phyloP scores from a whole-genome alignment of 2,888 invertebrate species.

The Zygaena filipendulae region DNA sequence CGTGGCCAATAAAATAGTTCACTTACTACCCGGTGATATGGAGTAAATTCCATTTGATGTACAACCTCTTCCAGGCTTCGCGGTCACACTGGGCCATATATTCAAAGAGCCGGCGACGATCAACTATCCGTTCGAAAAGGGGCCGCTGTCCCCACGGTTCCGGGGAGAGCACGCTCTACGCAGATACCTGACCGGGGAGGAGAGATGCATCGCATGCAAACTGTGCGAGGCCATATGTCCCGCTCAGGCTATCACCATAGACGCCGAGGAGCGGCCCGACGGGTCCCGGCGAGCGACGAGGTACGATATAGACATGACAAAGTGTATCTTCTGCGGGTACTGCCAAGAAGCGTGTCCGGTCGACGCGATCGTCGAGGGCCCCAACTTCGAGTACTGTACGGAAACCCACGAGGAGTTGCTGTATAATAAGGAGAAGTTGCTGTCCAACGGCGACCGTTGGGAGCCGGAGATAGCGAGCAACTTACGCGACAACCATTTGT shows the following conservation, averaged over 20 bases:
- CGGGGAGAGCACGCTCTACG: slow-evolving; percentile 98
- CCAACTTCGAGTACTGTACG: slow-evolving; percentile 98
- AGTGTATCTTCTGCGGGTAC: slow-evolving; percentile 99
- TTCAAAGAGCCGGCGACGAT: slow-evolving; percentile 93
- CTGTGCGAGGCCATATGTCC: slow-evolving; percentile 99
- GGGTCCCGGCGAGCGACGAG: slow-evolving; percentile 96
- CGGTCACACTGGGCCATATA: slow-evolving; percentile 78
- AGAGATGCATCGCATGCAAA: slow-evolving; percentile 99
- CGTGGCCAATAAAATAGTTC: too few relatives aligned
- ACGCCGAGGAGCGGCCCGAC: slow-evolving; percentile 94
- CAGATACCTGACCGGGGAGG: slow-evolving; percentile 97
- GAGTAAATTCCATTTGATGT: too few relatives aligned
- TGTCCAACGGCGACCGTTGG: slow-evolving; percentile 98
- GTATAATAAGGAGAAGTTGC: slow-evolving; percentile 98
- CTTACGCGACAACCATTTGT: slow-evolving; percentile 66
- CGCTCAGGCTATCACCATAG: slow-evolving; percentile 98
- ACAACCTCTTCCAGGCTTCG: slow-evolving; percentile 81
- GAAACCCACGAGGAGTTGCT: slow-evolving; percentile 97
- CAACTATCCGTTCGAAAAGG: slow-evolving; percentile 99
- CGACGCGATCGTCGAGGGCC: slow-evolving; percentile 98
- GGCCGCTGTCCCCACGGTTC: slow-evolving; percentile 95
- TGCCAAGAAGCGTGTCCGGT: slow-evolving; percentile 99
- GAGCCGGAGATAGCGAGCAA: slow-evolving; percentile 97
- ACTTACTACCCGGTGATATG: too few relatives aligned
- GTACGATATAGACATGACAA: slow-evolving; percentile 97